Evolutionary conservation across 1,140 invertebrate genomes (phyloP).

Genomic region (Littorina saxatilis): DNA sequence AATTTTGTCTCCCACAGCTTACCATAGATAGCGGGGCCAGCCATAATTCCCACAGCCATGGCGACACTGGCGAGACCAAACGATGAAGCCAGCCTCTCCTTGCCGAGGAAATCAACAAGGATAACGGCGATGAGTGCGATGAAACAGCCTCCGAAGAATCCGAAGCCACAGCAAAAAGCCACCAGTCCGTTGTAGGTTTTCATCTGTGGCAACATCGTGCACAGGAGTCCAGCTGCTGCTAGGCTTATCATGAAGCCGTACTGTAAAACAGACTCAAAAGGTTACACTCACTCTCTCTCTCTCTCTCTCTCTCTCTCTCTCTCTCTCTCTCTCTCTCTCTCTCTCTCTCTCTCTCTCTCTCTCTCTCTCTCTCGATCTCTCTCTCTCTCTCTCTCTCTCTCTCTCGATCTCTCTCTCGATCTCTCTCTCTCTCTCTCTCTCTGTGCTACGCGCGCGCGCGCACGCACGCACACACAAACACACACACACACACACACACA

Average conservation of each 20-base stretch:
- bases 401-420: too few species aligned
- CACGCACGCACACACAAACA: neutral
- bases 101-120: slow-evolving; percentile 48
- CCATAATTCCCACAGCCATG: slow-evolving; percentile 40
- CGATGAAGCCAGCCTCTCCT: slow-evolving; percentile 46
- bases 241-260: slow-evolving; percentile 26
- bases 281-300: too few species aligned
- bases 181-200: slow-evolving; percentile 30
- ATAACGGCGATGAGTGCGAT: slow-evolving; percentile 48
- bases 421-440: too few species aligned
- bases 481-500: too few species aligned
- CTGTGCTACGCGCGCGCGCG: neutral
- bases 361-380: too few species aligned
- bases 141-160: slow-evolving; percentile 49
- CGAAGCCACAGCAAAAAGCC: slow-evolving; percentile 37
- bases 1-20: too few species aligned
- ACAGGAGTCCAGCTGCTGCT: slow-evolving; percentile 26
- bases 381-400: too few species aligned
- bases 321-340: too few species aligned
- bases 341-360: too few species aligned
- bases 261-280: slow-evolving; percentile 4
- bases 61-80: slow-evolving; percentile 42
- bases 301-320: too few species aligned
- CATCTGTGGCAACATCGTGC: slow-evolving; percentile 27
- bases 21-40: slow-evolving; percentile 49